These are phyloP conservation scores for Pelosia muscerda DNA, from an alignment of 2,888 invertebrate genomes.

Conservation along the genomic window DNA sequence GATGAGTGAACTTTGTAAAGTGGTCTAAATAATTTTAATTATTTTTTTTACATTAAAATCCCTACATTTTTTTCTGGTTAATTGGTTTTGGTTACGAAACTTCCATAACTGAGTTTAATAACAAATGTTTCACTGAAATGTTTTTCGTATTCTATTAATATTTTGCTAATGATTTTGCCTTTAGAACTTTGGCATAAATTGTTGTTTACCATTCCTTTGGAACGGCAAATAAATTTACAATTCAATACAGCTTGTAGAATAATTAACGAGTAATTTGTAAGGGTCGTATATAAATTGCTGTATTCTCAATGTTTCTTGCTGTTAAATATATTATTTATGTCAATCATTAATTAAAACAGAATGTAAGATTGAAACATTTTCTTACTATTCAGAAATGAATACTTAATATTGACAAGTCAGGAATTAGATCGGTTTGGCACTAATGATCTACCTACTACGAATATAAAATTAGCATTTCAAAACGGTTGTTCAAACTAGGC, in stretches of 20 bases:
- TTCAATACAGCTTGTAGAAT: conserved; percentile 40
- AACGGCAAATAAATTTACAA: conserved; percentile 41
- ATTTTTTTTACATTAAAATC: neutral
- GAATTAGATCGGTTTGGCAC: neutral
- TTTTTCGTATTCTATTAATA: neutral
- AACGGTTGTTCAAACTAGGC: too few relatives aligned
- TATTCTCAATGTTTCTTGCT: neutral
- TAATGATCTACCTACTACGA: neutral
- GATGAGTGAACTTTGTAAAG: neutral
- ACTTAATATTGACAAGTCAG: neutral
- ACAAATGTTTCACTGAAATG: neutral
- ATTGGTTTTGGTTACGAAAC: neutral
- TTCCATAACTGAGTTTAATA: neutral
- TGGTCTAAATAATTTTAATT: neutral
- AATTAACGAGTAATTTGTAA: conserved; percentile 33
- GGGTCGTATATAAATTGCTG: conserved; percentile 3
- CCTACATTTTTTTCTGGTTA: neutral
- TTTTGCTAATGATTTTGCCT: neutral
- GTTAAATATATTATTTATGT: neutral
- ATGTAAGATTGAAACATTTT: neutral
- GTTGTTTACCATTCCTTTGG: conserved; percentile 34
- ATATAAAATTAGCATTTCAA: neutral
- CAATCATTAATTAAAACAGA: neutral
- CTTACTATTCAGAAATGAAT: neutral
- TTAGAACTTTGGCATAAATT: conserved; percentile 26